phyloP scores from a whole-genome alignment of 2,797 vertebrate genomes.

The Prionace glauca region DNA sequence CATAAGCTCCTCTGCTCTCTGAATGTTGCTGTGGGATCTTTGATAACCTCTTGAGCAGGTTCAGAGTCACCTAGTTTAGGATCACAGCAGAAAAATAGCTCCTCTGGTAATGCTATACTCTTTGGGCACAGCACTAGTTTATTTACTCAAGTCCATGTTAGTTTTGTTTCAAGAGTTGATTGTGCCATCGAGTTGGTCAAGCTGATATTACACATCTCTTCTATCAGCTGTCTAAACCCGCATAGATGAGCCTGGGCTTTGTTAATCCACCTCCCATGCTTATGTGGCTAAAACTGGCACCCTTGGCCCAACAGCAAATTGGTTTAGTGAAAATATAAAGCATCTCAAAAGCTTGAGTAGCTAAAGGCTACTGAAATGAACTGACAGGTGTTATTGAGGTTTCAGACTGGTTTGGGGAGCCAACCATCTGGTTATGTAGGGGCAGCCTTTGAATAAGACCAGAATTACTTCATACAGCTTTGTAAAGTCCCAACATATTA shows the following conservation, averaged over 20 bases:
- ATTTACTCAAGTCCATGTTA: background rate
- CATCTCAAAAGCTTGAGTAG: no score
- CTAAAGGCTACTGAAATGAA: background rate
- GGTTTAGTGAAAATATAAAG: no score
- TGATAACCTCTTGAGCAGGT: no score
- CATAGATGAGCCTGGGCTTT: background rate
- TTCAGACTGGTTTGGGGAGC: background rate
- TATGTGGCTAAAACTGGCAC: no score
- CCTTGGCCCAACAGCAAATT: no score
- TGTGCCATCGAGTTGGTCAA: background rate
- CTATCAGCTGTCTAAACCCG: background rate
- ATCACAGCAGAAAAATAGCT: background rate
- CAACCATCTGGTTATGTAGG: background rate
- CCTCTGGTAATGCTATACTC: background rate
- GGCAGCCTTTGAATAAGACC: no score
- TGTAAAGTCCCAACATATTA: background rate
- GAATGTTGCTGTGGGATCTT: no score
- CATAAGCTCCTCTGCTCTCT: no score
- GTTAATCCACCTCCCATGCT: background rate
- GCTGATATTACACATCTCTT: background rate
- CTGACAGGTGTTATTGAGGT: background rate
- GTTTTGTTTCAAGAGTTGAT: background rate
- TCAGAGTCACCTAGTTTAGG: background rate
- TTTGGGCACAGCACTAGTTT: background rate
- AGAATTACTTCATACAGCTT: background rate